A percentile compares a stretch with the other conserved stretches of the same genome.
These are phyloP conservation scores for Arge pagana DNA, from an alignment of 2,888 invertebrate genomes.

Conservation along the genomic window DNA sequence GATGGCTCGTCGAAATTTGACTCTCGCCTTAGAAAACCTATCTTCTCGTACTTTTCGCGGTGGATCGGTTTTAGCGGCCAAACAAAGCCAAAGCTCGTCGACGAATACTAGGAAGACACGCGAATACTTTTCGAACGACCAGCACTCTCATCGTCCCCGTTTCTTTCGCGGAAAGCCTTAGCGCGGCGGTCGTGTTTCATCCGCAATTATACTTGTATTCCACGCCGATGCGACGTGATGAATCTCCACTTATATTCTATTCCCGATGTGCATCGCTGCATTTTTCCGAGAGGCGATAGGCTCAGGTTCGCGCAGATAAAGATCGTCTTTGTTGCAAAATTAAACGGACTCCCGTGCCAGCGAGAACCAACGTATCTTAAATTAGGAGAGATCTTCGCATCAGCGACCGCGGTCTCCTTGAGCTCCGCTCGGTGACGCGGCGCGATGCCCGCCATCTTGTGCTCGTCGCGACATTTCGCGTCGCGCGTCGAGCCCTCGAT, in stretches of 20 bases:
- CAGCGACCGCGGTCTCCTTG: too few relatives aligned
- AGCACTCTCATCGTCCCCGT: too few relatives aligned
- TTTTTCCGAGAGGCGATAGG: conserved; percentile 16
- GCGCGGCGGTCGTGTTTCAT: conserved; percentile 28
- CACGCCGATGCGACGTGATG: conserved; percentile 10
- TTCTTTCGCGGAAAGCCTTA: conserved; percentile 11
- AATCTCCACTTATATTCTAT: conserved; percentile 17
- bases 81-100: too few relatives aligned
- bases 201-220: too few relatives aligned
- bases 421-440: too few relatives aligned
- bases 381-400: conserved; percentile 13
- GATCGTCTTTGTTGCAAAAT: conserved; percentile 37
- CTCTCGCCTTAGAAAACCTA: too few relatives aligned
- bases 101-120: too few relatives aligned
- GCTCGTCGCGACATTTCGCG: too few relatives aligned
- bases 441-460: too few relatives aligned
- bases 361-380: conserved; percentile 2
- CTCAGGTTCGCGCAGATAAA: conserved; percentile 32
- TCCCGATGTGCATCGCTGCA: conserved; percentile 7
- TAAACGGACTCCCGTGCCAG: conserved; percentile 8
- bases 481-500: not conserved
- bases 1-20: too few relatives aligned
- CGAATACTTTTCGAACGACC: too few relatives aligned
- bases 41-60: conserved; percentile 22
- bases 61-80: conserved; percentile 42